Conservation (phyloP, 2,888 invertebrate species). For the Hyles lineata region DNA sequence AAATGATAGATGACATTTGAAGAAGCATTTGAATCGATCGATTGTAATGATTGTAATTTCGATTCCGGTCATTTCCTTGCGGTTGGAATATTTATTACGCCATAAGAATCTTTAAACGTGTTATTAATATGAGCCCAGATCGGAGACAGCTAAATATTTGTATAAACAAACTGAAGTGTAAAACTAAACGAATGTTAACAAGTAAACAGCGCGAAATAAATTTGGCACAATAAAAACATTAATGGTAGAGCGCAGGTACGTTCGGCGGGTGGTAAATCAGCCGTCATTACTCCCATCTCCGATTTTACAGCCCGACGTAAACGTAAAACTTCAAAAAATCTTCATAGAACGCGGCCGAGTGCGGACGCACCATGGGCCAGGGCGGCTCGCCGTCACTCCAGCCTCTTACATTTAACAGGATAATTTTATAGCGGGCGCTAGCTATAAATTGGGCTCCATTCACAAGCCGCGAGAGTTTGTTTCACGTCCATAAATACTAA, state of each 20-base stretch:
- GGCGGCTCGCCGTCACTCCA: constrained; percentile 34
- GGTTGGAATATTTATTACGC: constrained; percentile 15
- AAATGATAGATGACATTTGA: not conserved
- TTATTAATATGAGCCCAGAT: constrained; percentile 8
- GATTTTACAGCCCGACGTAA: constrained; percentile 78
- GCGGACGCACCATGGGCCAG: constrained; percentile 22
- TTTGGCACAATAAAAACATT: constrained; percentile 65
- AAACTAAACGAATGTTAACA: constrained; percentile 22
- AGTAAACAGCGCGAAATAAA: constrained; percentile 49
- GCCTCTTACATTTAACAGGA: constrained; percentile 60
- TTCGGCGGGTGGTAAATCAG: constrained; percentile 73
- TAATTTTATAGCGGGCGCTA: constrained; percentile 70
- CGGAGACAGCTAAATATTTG: constrained; percentile 1
- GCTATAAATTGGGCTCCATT: constrained; percentile 80
- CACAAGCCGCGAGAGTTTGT: constrained; percentile 74
- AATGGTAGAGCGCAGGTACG: constrained; percentile 64
- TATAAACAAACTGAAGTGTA: constrained; percentile 15
- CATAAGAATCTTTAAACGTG: not conserved
- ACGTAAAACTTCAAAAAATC: constrained; percentile 81
- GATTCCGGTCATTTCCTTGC: constrained; percentile 13
- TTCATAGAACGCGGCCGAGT: constrained; percentile 63
- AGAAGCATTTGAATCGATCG: constrained; percentile 14
- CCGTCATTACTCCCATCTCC: constrained; percentile 79
- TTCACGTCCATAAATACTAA: constrained; percentile 82
- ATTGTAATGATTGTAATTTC: constrained; percentile 6